A percentile compares a stretch with the other conserved stretches of the same genome.
phyloP scores from a whole-genome alignment of 2,113 vertebrate genomes.

The Paracanthobrama guichenoti region DNA sequence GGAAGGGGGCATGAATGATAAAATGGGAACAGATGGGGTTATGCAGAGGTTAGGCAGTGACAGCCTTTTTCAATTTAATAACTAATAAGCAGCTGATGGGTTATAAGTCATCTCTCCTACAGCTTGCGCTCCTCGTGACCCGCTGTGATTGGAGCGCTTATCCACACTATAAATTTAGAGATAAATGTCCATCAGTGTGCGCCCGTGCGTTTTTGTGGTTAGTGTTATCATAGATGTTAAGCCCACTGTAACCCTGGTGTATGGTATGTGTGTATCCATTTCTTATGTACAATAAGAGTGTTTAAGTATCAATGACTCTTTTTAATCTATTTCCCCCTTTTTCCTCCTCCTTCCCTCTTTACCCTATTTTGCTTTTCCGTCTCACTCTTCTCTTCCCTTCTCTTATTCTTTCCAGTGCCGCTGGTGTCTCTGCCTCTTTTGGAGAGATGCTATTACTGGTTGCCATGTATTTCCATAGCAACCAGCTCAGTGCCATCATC shows the following conservation, averaged over 20 bases:
- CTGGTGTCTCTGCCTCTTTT: slow-evolving; percentile 96
- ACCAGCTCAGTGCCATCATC: slow-evolving; percentile 86
- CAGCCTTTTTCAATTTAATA: slow-evolving; percentile 41
- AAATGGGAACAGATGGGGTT: slow-evolving; percentile 42
- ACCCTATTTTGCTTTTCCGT: slow-evolving; percentile 47
- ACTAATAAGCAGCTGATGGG: slow-evolving; percentile 28
- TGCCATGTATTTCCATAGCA: slow-evolving; percentile 99
- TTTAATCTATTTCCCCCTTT: slow-evolving; percentile 37
- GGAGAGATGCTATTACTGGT: slow-evolving; percentile 98
- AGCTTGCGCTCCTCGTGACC: slow-evolving; percentile 19
- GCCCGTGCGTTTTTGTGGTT: not conserved
- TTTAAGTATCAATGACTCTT: slow-evolving; percentile 55
- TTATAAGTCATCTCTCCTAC: slow-evolving; percentile 35
- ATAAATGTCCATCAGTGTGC: slow-evolving; percentile 25
- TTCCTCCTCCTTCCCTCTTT: slow-evolving; percentile 33
- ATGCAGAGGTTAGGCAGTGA: slow-evolving; percentile 26
- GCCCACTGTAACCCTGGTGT: not conserved
- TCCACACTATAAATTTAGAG: slow-evolving; percentile 41
- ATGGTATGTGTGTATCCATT: slow-evolving; percentile 9
- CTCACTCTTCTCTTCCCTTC: not conserved
- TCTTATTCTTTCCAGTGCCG: slow-evolving; percentile 78
- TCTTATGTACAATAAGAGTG: slow-evolving; percentile 45
- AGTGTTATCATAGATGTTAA: slow-evolving; percentile 3
- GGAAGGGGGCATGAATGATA: not conserved
- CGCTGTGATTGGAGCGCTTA: slow-evolving; percentile 28